Conservation (phyloP, 1,140 invertebrate species). For the Aphelinus certus region DNA sequence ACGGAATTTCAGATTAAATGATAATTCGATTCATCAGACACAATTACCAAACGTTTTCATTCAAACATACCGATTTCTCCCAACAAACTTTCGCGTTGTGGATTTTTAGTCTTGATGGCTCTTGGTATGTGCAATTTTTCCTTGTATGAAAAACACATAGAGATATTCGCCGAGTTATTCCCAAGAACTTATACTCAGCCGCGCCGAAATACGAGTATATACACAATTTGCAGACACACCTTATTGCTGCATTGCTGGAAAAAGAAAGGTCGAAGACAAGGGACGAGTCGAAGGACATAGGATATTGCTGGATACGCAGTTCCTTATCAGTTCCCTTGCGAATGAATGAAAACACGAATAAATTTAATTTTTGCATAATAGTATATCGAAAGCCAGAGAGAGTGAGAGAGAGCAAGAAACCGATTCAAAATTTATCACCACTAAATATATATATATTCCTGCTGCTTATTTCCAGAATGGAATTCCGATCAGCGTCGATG, state of each 20-base stretch:
- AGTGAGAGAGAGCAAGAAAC: conserved; percentile 12
- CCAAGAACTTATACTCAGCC: not conserved
- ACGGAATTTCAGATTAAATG: not conserved
- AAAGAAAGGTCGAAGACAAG: not conserved
- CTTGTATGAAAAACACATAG: conserved; percentile 3
- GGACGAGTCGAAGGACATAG: too few species aligned
- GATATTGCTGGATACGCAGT: not conserved
- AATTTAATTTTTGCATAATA: conserved; percentile 20
- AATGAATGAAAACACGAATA: conserved; percentile 14
- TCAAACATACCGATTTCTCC: too few species aligned
- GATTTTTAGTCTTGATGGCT: too few species aligned
- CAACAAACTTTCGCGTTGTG: too few species aligned
- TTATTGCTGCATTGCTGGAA: not conserved
- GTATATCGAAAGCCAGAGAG: conserved; percentile 3
- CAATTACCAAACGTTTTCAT: too few species aligned
- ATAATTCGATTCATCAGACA: too few species aligned
- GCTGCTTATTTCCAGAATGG: conserved; percentile 20
- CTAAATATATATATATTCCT: not conserved
- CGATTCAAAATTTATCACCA: conserved; percentile 31
- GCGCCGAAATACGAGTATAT: not conserved
- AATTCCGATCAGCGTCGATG: conserved; percentile 27
- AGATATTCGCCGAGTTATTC: conserved; percentile 3
- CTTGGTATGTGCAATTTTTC: conserved; percentile 1
- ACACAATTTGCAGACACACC: conserved; percentile 3
- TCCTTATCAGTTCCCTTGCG: not conserved